phyloP scores from a whole-genome alignment of 2,797 vertebrate species.

The Thaleichthys pacificus region DNA sequence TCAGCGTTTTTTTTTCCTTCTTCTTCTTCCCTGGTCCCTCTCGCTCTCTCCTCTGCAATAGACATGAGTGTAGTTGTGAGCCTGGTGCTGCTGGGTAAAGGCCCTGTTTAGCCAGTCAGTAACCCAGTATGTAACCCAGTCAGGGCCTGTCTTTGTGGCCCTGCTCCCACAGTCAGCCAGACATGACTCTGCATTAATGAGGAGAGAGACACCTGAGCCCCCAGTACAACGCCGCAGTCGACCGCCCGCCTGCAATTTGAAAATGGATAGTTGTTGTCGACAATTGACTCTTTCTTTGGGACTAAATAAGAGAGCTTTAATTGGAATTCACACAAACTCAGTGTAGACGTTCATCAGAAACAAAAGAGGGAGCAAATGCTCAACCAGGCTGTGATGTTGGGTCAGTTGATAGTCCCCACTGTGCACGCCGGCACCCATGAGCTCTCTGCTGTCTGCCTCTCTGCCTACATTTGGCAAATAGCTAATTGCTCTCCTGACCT shows the following conservation, averaged over 20 bases:
- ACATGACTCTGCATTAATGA: slow-evolving; percentile 59
- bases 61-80: slow-evolving; percentile 55
- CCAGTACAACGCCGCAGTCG: background rate
- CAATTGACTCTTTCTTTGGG: background rate
- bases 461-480: no score
- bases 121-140: slow-evolving; percentile 38
- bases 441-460: no score
- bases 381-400: no score
- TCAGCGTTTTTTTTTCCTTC: no score
- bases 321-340: background rate
- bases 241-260: background rate
- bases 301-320: background rate
- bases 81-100: slow-evolving; percentile 51
- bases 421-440: no score
- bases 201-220: slow-evolving; percentile 32
- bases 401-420: no score
- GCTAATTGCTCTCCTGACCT: background rate
- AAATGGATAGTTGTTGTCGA: background rate
- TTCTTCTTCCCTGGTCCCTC: background rate
- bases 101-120: slow-evolving; percentile 59
- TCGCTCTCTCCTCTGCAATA: slow-evolving; percentile 60
- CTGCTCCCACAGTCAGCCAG: slow-evolving; percentile 32
- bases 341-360: no score
- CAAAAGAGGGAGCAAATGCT: no score
- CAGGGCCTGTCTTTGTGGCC: slow-evolving; percentile 50